Conservation (phyloP, 1,140 invertebrate genomes). For the Leptestheria dahalacensis region DNA sequence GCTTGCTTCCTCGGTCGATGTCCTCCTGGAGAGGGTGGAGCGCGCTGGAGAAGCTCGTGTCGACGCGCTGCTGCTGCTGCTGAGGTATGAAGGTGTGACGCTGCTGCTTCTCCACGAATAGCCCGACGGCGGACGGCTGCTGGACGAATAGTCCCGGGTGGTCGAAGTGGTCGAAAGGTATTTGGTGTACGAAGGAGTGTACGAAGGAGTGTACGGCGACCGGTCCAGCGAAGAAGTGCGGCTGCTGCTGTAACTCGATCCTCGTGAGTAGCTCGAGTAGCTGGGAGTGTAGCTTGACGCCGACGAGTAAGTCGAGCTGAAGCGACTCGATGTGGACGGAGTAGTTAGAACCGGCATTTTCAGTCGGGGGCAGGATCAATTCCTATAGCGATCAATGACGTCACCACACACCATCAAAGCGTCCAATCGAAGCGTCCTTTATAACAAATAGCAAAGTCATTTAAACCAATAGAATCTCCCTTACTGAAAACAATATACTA, state of each 20-base stretch:
- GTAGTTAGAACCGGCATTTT: slow-evolving; percentile 8
- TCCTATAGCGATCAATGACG: too few relatives aligned
- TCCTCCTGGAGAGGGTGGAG: background rate
- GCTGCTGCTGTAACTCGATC: background rate
- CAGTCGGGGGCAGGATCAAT: background rate
- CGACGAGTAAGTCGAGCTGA: background rate
- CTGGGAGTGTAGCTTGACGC: background rate
- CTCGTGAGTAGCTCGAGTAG: background rate
- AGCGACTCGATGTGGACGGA: background rate
- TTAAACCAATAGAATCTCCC: too few relatives aligned
- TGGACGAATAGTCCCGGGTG: slow-evolving; percentile 1
- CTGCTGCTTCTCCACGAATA: background rate
- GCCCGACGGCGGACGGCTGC: background rate
- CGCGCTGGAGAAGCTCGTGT: slow-evolving; percentile 6
- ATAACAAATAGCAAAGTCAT: too few relatives aligned
- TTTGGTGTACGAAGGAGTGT: background rate
- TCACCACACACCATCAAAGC: too few relatives aligned
- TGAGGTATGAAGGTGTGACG: background rate
- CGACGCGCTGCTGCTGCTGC: background rate
- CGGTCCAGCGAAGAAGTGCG: slow-evolving; percentile 6
- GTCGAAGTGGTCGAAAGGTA: background rate
- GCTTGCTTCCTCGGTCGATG: background rate
- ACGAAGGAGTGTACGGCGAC: background rate
- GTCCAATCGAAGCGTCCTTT: too few relatives aligned
- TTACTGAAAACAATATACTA: too few relatives aligned